A percentile compares a stretch with the other conserved stretches of the same genome.
These are phyloP conservation scores for Latrodectus geometricus DNA, from an alignment of 1,140 invertebrate species.

Conservation along the genomic window DNA sequence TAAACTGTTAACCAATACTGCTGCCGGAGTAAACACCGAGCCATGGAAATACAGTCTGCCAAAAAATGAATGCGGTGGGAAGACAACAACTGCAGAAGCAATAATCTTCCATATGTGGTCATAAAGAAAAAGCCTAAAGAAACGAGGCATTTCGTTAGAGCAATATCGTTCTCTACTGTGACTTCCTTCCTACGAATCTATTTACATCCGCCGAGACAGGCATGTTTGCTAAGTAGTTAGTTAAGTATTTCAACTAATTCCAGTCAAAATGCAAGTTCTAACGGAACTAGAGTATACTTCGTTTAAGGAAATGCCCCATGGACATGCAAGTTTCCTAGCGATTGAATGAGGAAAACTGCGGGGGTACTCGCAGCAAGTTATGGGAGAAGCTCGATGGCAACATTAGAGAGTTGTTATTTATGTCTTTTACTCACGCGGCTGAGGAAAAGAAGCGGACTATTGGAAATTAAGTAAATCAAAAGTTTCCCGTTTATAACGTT, in stretches of 20 bases:
- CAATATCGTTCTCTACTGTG: slow-evolving; percentile 27
- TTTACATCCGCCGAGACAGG: slow-evolving; percentile 31
- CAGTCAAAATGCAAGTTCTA: slow-evolving; percentile 20
- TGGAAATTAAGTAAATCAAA: slow-evolving; percentile 38
- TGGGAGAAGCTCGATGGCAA: slow-evolving; percentile 41
- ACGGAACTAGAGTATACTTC: neutral
- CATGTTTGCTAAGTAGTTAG: slow-evolving; percentile 37
- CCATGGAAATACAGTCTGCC: slow-evolving; percentile 28
- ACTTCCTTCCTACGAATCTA: slow-evolving; percentile 35
- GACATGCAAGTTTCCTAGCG: slow-evolving; percentile 44
- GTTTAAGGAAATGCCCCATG: slow-evolving; percentile 36
- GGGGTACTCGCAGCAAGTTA: slow-evolving; percentile 26
- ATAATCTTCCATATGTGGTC: slow-evolving; percentile 41
- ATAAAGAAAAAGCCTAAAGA: slow-evolving; percentile 28
- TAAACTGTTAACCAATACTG: slow-evolving; percentile 52
- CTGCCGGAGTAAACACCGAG: slow-evolving; percentile 23
- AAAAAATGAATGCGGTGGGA: slow-evolving; percentile 19
- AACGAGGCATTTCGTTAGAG: slow-evolving; percentile 31
- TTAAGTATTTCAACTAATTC: slow-evolving; percentile 40
- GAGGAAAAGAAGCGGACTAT: slow-evolving; percentile 4
- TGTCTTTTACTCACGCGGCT: slow-evolving; percentile 39
- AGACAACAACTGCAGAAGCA: slow-evolving; percentile 44
- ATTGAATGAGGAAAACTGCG: slow-evolving; percentile 25
- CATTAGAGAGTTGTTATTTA: slow-evolving; percentile 24
- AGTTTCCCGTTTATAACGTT: slow-evolving; percentile 2